A percentile compares a stretch with the other conserved stretches of the same genome.
phyloP scores from a whole-genome alignment of 1,140 invertebrate genomes.

The Ooceraea biroi region DNA sequence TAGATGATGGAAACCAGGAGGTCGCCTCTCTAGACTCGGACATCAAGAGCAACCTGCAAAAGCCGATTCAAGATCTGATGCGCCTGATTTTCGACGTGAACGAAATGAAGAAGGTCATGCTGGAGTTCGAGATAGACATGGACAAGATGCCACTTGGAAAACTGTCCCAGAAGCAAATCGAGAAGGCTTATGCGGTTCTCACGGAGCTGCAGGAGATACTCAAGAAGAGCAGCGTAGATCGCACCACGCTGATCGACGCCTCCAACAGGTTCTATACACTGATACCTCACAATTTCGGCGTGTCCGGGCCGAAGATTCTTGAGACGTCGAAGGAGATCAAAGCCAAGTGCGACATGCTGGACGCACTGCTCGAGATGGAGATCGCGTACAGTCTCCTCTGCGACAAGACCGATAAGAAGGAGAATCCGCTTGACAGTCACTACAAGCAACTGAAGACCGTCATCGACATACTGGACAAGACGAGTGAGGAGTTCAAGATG shows the following conservation, averaged over 20 bases:
- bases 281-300: constrained; percentile 97
- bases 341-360: constrained; percentile 96
- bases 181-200: constrained; percentile 93
- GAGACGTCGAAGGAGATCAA: constrained; percentile 91
- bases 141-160: constrained; percentile 99
- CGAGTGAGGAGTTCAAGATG: constrained; percentile 91
- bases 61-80: constrained; percentile 94
- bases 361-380: constrained; percentile 97
- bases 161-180: constrained; percentile 96
- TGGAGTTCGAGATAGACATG: constrained; percentile 98
- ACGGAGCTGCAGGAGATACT: constrained; percentile 91
- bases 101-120: constrained; percentile 96
- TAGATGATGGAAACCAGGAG: constrained; percentile 92
- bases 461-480: constrained; percentile 91
- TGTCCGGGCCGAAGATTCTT: constrained; percentile 93
- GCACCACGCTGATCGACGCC: constrained; percentile 91
- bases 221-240: constrained; percentile 85
- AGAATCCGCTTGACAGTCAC: constrained; percentile 93
- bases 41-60: constrained; percentile 90
- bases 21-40: constrained; percentile 78
- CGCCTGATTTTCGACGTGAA: constrained; percentile 96
- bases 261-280: constrained; percentile 97
- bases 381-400: constrained; percentile 96
- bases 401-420: constrained; percentile 84
- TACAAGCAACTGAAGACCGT: constrained; percentile 96